Evolutionary conservation across 1,140 invertebrate species (phyloP).

Genomic region (Hesperophylax magnus): DNA sequence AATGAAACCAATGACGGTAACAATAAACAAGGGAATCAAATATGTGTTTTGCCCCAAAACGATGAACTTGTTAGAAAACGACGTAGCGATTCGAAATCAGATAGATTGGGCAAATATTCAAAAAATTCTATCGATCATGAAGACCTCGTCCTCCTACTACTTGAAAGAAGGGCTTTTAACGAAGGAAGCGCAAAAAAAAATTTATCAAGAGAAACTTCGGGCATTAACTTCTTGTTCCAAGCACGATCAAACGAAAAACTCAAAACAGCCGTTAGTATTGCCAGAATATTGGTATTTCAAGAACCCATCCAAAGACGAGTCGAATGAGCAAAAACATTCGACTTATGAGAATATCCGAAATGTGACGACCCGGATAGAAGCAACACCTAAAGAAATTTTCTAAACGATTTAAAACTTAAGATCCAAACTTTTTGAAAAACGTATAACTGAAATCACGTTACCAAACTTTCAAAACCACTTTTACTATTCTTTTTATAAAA

Average conservation of each 20-base stretch:
- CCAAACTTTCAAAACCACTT: too few species aligned
- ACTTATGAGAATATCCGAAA: too few species aligned
- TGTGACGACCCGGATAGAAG: too few species aligned
- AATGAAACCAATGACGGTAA: background rate
- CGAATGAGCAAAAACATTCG: too few species aligned
- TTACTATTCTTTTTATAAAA: too few species aligned
- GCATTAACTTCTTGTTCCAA: background rate
- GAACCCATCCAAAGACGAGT: too few species aligned
- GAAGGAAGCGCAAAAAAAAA: background rate
- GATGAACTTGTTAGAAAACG: too few species aligned
- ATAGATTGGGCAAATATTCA: background rate
- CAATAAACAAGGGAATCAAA: background rate
- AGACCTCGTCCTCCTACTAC: background rate
- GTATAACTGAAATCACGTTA: too few species aligned
- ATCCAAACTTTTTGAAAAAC: too few species aligned
- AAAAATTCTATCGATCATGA: background rate
- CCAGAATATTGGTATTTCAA: constrained; percentile 5
- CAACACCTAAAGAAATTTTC: too few species aligned
- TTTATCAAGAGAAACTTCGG: background rate
- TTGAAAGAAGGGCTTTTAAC: constrained; percentile 24
- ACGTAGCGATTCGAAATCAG: background rate
- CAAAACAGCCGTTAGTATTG: background rate
- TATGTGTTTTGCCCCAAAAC: background rate
- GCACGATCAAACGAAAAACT: background rate
- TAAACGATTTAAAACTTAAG: too few species aligned